Evolutionary conservation across 2,797 vertebrate species (phyloP), one percentile per base, ranked within the genome.

Genomic region (Argya squamiceps): DNA sequence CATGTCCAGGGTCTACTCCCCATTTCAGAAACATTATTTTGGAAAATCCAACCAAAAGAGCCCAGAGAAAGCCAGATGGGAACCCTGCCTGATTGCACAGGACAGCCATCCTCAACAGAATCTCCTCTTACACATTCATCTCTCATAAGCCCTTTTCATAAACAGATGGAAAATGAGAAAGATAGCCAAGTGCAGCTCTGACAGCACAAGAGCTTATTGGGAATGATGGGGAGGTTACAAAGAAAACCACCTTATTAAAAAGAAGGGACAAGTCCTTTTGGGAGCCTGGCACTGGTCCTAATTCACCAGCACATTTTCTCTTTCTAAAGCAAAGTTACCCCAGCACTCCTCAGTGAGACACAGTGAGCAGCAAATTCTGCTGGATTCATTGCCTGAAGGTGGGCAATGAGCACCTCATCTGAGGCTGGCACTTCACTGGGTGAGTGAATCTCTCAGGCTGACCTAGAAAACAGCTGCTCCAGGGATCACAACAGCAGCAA

Each of bases 91-190:
- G 15, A 62, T 41, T 73, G 46, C 39, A 50, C 37, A 58, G 55
- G 36, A 56, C 56, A 76, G 29, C 30, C 65, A 59, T 63, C 41
- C 80, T 83, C 44, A 59, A 34, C 30, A 83, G 53, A 62, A 36
- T 65, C 43, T 41, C 58, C 26, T 65, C 65, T 84, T 67, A 39
- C 32, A 63, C 18, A 63, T 86, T 78, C 77, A 63, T 69, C 27
- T 59, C 41, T 53, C 3, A 3, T 75, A 84, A 90, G 18, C n/a
- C 16, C 34, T 63, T 86, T 77, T 55, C 81, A 86, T 67, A 88
- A 92, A 39, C 68, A 90, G 73, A 77, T 67, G n/a, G 65, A 93
- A 93, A 90, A 88, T 43, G 18, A 92, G 64, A 59, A 80, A 70
- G 34, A 73, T 26, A 77, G 56, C 53, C 53, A 88, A 81, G 32